phyloP scores from a whole-genome alignment of 1,140 invertebrate genomes.

The Vanessa atalanta region DNA sequence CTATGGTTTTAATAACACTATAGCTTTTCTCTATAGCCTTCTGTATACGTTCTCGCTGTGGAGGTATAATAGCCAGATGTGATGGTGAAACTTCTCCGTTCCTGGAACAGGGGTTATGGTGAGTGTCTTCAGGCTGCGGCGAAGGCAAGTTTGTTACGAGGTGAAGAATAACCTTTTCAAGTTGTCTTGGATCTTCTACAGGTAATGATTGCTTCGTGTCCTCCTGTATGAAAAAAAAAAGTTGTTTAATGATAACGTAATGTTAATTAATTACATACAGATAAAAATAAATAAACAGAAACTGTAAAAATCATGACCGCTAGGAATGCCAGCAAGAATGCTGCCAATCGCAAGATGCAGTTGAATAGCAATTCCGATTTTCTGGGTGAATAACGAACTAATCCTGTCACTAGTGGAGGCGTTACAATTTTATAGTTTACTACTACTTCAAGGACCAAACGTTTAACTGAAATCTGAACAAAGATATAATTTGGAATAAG shows the following conservation, averaged over 20 bases:
- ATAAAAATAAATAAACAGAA: too few species aligned
- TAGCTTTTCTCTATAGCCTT: conserved; percentile 79
- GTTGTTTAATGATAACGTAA: neutral
- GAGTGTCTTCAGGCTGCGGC: conserved; percentile 37
- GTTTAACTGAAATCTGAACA: too few species aligned
- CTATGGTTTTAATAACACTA: conserved; percentile 21
- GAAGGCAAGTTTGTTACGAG: conserved; percentile 85
- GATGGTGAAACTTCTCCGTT: conserved; percentile 31
- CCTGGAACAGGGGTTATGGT: neutral
- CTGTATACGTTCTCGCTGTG: conserved; percentile 76
- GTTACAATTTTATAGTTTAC: too few species aligned
- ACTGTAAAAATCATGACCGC: too few species aligned
- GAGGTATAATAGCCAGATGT: conserved; percentile 77
- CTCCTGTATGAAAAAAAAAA: conserved; percentile 27
- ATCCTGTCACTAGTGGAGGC: too few species aligned
- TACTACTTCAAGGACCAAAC: too few species aligned
- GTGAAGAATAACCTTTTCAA: conserved; percentile 85
- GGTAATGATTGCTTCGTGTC: conserved; percentile 38
- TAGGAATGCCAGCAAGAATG: too few species aligned
- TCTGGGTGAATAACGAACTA: too few species aligned
- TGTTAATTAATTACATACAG: too few species aligned
- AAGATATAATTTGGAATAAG: too few species aligned
- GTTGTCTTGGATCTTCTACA: conserved; percentile 84
- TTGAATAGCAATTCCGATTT: too few species aligned
- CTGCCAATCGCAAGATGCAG: too few species aligned